phyloP scores from a whole-genome alignment of 37 sponge, comb jelly and placozoan species.

The Amphimedon queenslandica region DNA sequence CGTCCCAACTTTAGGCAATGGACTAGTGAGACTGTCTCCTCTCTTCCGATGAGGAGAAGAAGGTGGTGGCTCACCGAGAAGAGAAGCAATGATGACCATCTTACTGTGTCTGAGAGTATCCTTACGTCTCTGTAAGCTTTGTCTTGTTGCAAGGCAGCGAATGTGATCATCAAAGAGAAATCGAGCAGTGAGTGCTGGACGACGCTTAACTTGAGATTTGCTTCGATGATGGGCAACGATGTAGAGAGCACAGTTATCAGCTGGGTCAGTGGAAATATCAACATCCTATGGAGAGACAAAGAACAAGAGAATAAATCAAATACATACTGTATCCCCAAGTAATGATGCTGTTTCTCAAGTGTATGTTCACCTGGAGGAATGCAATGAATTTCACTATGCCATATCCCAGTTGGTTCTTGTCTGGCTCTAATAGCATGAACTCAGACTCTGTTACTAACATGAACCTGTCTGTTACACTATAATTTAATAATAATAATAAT shows the following conservation, averaged over 20 bases:
- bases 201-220: slow-evolving; percentile 9
- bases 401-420: slow-evolving; percentile 68
- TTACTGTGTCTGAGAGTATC: slow-evolving; percentile 58
- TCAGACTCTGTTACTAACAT: slow-evolving; percentile 79
- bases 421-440: slow-evolving; percentile 86
- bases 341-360: slow-evolving; percentile 1
- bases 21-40: background rate
- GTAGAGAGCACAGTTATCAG: slow-evolving; percentile 55
- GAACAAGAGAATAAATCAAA: too few relatives aligned
- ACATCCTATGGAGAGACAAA: slow-evolving; percentile 49
- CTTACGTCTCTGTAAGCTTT: slow-evolving; percentile 48
- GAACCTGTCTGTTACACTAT: too few relatives aligned
- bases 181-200: slow-evolving; percentile 54
- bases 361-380: slow-evolving; percentile 63
- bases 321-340: too few relatives aligned
- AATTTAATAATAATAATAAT: too few relatives aligned
- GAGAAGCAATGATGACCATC: slow-evolving; percentile 38
- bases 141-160: slow-evolving; percentile 75
- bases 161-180: slow-evolving; percentile 88
- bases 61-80: slow-evolving; percentile 53
- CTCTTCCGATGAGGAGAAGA: background rate
- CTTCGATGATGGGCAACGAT: slow-evolving; percentile 44
- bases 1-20: background rate
- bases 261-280: slow-evolving; percentile 70
- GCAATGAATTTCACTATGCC: slow-evolving; percentile 86